Evolutionary conservation across 2,888 invertebrate genomes (phyloP).

Genomic region (Hipparchia semele): DNA sequence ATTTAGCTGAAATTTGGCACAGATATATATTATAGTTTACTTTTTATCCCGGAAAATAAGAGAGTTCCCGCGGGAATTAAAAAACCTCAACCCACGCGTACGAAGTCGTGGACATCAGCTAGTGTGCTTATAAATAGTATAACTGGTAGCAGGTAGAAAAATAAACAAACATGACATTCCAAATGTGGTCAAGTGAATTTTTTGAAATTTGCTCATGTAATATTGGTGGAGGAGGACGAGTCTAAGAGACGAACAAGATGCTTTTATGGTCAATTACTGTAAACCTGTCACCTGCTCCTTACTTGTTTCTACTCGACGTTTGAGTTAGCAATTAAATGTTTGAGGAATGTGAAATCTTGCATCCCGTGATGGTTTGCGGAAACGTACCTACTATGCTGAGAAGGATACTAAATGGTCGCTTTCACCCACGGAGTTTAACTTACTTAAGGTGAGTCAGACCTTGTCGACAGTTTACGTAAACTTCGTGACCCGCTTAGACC

Average conservation of each 20-base stretch:
- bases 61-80: too few relatives aligned
- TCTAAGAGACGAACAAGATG: constrained; percentile 9
- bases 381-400: constrained; percentile 50
- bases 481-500: constrained; percentile 51
- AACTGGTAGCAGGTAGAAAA: not conserved
- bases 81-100: too few relatives aligned
- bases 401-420: constrained; percentile 52
- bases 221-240: constrained; percentile 22
- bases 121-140: not conserved
- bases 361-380: constrained; percentile 52
- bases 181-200: not conserved
- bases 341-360: constrained; percentile 42
- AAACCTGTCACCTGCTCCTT: constrained; percentile 18
- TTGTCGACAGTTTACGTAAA: constrained; percentile 51
- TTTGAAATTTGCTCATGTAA: not conserved
- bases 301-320: constrained; percentile 20
- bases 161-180: not conserved
- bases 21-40: too few relatives aligned
- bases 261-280: constrained; percentile 7
- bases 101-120: too few relatives aligned
- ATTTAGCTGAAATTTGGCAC: too few relatives aligned
- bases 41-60: too few relatives aligned
- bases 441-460: constrained; percentile 41
- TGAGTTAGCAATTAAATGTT: constrained; percentile 33
- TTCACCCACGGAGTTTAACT: constrained; percentile 54